A percentile compares a stretch with the other conserved stretches of the same genome.
phyloP scores from a whole-genome alignment of 2,888 invertebrate species.

The Hermaeophaga mercurialis region DNA sequence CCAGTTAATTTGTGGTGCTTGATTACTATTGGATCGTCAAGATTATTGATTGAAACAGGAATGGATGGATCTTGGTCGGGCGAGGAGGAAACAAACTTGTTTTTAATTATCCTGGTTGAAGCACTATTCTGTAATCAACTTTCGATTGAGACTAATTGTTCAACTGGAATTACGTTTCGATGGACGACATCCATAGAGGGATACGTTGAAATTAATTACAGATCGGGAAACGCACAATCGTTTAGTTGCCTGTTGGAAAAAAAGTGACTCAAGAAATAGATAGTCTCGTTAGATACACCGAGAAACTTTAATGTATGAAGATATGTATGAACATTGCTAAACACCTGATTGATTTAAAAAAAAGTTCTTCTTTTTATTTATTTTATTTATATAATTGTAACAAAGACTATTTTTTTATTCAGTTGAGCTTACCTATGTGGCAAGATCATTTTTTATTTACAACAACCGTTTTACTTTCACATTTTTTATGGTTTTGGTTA shows the following conservation, averaged over 20 bases:
- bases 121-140: constrained; percentile 35
- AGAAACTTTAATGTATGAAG: too few species aligned
- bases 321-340: too few species aligned
- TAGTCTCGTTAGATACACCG: too few species aligned
- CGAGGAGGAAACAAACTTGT: constrained; percentile 31
- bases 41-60: constrained; percentile 32
- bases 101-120: constrained; percentile 43
- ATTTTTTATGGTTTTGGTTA: too few species aligned
- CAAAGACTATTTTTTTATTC: too few species aligned
- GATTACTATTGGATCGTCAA: constrained; percentile 29
- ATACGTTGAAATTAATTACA: constrained; percentile 13
- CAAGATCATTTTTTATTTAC: too few species aligned
- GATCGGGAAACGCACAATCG: constrained; percentile 6
- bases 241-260: background rate
- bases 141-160: constrained; percentile 40
- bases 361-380: too few species aligned
- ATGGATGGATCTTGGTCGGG: constrained; percentile 32
- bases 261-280: too few species aligned
- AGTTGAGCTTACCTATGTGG: too few species aligned
- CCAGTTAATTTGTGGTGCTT: constrained; percentile 23
- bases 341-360: too few species aligned
- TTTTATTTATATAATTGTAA: too few species aligned
- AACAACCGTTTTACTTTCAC: too few species aligned
- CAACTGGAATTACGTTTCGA: constrained; percentile 33
- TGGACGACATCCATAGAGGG: constrained; percentile 8